phyloP scores from a whole-genome alignment of 2,113 vertebrate genomes.

The Myxocyprinus asiaticus region DNA sequence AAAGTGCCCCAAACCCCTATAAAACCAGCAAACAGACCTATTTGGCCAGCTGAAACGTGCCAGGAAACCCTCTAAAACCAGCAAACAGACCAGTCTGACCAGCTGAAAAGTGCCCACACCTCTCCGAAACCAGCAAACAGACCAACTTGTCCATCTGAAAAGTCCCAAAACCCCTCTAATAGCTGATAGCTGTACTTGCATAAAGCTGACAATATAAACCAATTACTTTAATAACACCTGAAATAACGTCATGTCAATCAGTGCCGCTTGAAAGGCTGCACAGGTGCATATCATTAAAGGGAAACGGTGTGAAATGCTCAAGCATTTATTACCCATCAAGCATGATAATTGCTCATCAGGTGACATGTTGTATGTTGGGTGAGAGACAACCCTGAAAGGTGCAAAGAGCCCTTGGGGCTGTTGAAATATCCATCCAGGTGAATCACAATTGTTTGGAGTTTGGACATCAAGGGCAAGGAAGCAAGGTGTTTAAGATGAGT shows the following conservation, averaged over 20 bases:
- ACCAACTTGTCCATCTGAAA: too few species aligned
- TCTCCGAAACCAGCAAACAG: too few species aligned
- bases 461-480: not conserved
- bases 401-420: not conserved
- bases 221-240: not conserved
- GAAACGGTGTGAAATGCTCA: conserved; percentile 9
- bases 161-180: too few species aligned
- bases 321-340: conserved; percentile 37
- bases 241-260: not conserved
- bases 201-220: too few species aligned
- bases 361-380: conserved; percentile 31
- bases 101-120: too few species aligned
- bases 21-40: too few species aligned
- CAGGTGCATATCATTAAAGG: conserved; percentile 31
- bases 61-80: too few species aligned
- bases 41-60: too few species aligned
- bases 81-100: too few species aligned
- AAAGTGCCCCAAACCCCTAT: too few species aligned
- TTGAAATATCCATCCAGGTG: conserved; percentile 26
- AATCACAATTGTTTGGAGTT: conserved; percentile 9
- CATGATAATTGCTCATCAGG: conserved; percentile 39
- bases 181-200: too few species aligned
- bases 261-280: not conserved
- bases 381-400: conserved; percentile 31
- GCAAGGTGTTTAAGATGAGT: too few species aligned